Evolutionary conservation across 2,113 vertebrate genomes (phyloP).

Genomic region (Pseudorasbora parva): DNA sequence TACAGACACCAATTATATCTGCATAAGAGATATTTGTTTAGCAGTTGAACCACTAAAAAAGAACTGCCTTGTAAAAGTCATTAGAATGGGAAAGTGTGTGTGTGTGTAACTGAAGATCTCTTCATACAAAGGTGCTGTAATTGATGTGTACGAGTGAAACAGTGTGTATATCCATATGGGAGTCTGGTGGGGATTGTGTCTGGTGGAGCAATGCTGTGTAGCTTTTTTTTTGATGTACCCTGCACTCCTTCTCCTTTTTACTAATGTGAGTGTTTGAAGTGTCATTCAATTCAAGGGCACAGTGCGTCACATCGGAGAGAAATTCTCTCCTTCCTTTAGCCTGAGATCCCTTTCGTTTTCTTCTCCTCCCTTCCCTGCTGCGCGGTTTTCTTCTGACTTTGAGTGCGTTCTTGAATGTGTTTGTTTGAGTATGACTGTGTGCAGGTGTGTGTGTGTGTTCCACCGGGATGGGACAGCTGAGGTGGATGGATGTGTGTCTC

Average conservation of each 20-base stretch:
- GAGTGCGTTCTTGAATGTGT: conserved; percentile 5
- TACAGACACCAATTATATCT: too few species aligned
- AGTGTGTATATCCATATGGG: conserved; percentile 38
- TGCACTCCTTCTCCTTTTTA: conserved; percentile 67
- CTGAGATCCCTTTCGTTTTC: background rate
- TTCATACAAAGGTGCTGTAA: background rate
- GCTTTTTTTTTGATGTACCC: conserved; percentile 56
- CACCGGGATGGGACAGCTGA: background rate
- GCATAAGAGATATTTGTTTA: too few species aligned
- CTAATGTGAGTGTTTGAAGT: conserved; percentile 69
- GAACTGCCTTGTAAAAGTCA: too few species aligned
- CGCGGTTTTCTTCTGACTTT: conserved; percentile 7
- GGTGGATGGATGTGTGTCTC: background rate
- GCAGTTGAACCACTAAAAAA: too few species aligned
- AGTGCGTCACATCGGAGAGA: conserved; percentile 29
- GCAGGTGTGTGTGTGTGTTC: conserved; percentile 20
- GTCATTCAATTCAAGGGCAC: conserved; percentile 65
- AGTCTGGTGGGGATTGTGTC: conserved; percentile 56
- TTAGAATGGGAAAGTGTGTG: background rate
- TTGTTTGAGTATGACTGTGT: background rate
- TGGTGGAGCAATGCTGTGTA: background rate
- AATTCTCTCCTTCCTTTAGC: conserved; percentile 10
- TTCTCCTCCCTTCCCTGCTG: background rate
- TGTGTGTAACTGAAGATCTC: background rate
- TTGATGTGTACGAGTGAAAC: background rate